Evolutionary conservation across 2,113 vertebrate genomes (phyloP).

Genomic region (Ploceus nigricollis): DNA sequence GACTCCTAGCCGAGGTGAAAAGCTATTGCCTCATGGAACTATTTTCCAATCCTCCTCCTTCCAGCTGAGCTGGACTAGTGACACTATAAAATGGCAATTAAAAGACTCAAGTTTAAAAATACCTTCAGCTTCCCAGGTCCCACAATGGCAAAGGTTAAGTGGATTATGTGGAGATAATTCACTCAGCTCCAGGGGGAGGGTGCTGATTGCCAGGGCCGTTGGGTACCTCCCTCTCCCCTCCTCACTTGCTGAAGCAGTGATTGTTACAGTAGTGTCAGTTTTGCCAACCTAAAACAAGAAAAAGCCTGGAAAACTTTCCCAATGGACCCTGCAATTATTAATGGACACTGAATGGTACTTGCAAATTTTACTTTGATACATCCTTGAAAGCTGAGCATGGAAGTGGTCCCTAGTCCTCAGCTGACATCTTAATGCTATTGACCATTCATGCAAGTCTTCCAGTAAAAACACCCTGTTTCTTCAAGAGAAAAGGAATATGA

Average conservation of each 20-base stretch:
- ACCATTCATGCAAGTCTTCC: not conserved
- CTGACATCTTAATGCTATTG: not conserved
- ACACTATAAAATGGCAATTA: constrained; percentile 77
- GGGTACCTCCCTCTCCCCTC: constrained; percentile 34
- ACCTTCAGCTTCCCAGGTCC: constrained; percentile 69
- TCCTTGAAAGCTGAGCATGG: not conserved
- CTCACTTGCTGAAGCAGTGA: constrained; percentile 24
- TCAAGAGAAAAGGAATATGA: not conserved
- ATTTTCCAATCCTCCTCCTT: constrained; percentile 74
- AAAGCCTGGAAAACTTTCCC: constrained; percentile 12
- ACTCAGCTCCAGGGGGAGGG: constrained; percentile 62
- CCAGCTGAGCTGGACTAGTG: constrained; percentile 72
- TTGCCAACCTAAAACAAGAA: constrained; percentile 8
- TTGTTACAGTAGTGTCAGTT: constrained; percentile 34
- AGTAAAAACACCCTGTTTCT: not conserved
- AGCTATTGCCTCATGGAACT: constrained; percentile 69
- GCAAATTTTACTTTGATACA: not conserved
- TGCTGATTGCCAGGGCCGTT: constrained; percentile 48
- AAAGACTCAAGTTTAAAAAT: constrained; percentile 75
- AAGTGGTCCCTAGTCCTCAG: not conserved
- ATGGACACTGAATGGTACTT: not conserved
- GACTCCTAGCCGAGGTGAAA: constrained; percentile 74
- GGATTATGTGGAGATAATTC: constrained; percentile 82
- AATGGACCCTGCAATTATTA: not conserved
- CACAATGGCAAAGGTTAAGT: constrained; percentile 79